phyloP scores from a whole-genome alignment of 2,113 vertebrate genomes.

The Semnornis frantzii region DNA sequence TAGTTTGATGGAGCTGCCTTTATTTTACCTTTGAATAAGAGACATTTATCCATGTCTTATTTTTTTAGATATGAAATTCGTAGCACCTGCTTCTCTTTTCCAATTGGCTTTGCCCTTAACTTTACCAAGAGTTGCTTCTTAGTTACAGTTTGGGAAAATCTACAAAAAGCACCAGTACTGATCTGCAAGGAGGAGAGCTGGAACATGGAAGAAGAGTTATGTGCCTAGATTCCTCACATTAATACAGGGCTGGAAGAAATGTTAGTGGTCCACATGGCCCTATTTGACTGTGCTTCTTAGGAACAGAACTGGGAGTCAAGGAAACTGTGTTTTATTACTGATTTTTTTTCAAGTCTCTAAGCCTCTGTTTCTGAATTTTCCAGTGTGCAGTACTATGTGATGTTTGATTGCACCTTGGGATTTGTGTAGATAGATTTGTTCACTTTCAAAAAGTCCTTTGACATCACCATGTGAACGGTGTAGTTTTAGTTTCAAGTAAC shows the following conservation, averaged over 20 bases:
- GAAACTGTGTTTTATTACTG: not conserved
- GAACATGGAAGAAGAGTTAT: not conserved
- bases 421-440: not conserved
- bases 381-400: not conserved
- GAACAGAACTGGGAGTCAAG: not conserved
- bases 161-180: not conserved
- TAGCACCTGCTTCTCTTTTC: not conserved
- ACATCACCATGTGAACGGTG: not conserved
- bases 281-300: not conserved
- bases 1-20: not conserved
- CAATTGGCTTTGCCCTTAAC: not conserved
- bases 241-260: not conserved
- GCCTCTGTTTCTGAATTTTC: not conserved
- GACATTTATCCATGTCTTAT: not conserved
- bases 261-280: not conserved
- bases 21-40: not conserved
- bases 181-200: not conserved
- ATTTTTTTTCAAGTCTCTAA: not conserved
- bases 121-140: not conserved
- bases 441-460: slow-evolving; percentile 22
- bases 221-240: not conserved
- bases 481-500: slow-evolving; percentile 2
- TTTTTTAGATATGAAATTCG: not conserved
- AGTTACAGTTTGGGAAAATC: slow-evolving; percentile 3
- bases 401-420: not conserved